A percentile compares a stretch with the other conserved stretches of the same genome.
Evolutionary conservation across 2,888 invertebrate genomes (phyloP).

Genomic region (Psylliodes chrysocephalus): DNA sequence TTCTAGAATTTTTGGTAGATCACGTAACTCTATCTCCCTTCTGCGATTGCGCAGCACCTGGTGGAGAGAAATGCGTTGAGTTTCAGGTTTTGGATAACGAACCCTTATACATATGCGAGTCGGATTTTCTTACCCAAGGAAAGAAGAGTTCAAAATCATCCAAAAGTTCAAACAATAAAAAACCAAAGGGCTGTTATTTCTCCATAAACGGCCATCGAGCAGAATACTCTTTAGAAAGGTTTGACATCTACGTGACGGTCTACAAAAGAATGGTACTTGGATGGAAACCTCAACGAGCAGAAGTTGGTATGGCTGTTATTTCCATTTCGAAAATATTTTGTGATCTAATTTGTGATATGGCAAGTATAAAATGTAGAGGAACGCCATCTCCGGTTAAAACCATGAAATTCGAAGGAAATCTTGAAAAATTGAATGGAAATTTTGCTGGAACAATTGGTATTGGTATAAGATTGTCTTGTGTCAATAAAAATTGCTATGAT

Average conservation of each 20-base stretch:
- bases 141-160: slow-evolving; percentile 16
- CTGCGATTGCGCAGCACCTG: slow-evolving; percentile 57
- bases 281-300: slow-evolving; percentile 71
- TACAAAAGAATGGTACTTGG: slow-evolving; percentile 72
- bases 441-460: slow-evolving; percentile 70
- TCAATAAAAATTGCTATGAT: too few relatives aligned
- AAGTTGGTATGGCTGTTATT: slow-evolving; percentile 63
- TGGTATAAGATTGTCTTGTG: slow-evolving; percentile 73
- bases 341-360: slow-evolving; percentile 68
- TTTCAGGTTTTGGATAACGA: slow-evolving; percentile 70
- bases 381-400: slow-evolving; percentile 67
- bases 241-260: slow-evolving; percentile 69
- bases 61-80: slow-evolving; percentile 69
- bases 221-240: slow-evolving; percentile 66
- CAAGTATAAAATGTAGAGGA: slow-evolving; percentile 59
- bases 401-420: slow-evolving; percentile 70
- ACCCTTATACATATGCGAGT: slow-evolving; percentile 72
- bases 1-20: slow-evolving; percentile 74
- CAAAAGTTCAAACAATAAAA: slow-evolving; percentile 50
- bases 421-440: slow-evolving; percentile 58
- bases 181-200: slow-evolving; percentile 75
- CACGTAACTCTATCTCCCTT: slow-evolving; percentile 58
- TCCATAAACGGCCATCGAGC: slow-evolving; percentile 70
- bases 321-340: slow-evolving; percentile 64
- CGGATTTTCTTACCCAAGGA: too few relatives aligned